phyloP scores from a whole-genome alignment of 2,113 vertebrate genomes.

The Aegithalos caudatus region DNA sequence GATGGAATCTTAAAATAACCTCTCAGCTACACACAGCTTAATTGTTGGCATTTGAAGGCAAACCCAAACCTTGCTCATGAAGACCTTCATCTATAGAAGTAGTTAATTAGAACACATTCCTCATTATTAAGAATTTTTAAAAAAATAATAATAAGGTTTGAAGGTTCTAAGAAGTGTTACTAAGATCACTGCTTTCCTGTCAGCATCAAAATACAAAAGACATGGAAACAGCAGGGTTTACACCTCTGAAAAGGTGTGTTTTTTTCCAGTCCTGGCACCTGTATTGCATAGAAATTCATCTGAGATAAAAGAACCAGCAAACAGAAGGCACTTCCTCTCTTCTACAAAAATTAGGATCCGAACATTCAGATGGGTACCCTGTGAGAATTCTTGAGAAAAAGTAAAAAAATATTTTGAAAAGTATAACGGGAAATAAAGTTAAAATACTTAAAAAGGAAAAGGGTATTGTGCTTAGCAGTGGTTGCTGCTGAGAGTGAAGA shows the following conservation, averaged over 20 bases:
- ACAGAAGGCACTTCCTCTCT: neutral
- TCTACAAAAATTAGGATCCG: neutral
- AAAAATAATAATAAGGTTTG: neutral
- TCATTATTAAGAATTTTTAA: neutral
- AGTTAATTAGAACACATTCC: neutral
- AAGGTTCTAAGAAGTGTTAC: neutral
- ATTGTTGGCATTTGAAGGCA: neutral
- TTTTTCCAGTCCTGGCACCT: neutral
- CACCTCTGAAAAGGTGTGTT: neutral
- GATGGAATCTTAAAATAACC: neutral
- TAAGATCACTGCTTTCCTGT: neutral
- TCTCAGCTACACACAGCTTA: neutral
- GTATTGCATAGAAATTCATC: neutral
- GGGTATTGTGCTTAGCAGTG: neutral
- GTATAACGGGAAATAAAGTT: fast-evolving
- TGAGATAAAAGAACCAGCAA: neutral
- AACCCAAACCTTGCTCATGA: neutral
- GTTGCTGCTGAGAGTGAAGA: neutral
- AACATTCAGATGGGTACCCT: neutral
- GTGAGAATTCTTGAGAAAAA: neutral
- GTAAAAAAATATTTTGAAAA: neutral
- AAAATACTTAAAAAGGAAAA: neutral
- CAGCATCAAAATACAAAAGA: neutral
- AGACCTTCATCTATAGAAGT: neutral
- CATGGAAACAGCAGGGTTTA: neutral